Evolutionary conservation across 2,797 vertebrate genomes (phyloP).

Genomic region (Sebastes taczanowskii): DNA sequence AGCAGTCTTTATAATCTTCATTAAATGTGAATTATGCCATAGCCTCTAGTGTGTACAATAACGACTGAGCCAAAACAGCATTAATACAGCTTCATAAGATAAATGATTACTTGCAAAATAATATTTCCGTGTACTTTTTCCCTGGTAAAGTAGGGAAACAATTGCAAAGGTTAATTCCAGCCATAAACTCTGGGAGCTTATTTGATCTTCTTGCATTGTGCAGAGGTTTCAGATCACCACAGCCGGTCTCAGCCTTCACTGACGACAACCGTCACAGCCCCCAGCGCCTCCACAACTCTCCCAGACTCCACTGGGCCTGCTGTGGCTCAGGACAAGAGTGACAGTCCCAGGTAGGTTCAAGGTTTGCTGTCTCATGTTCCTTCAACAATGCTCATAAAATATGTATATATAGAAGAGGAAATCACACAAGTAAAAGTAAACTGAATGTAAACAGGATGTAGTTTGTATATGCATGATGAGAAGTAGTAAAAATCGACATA

Average conservation of each 20-base stretch:
- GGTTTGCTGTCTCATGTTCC: no score
- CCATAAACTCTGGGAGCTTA: not conserved
- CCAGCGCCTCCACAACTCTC: not conserved
- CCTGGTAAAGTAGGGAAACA: not conserved
- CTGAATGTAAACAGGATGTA: no score
- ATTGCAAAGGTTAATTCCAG: not conserved
- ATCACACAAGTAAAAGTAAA: no score
- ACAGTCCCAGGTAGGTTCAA: conserved; percentile 33
- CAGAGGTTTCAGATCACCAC: conserved; percentile 43
- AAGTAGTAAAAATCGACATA: no score
- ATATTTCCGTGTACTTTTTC: not conserved
- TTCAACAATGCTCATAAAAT: no score
- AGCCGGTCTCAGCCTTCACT: conserved; percentile 24
- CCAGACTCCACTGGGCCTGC: conserved; percentile 31
- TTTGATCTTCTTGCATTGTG: conserved; percentile 1
- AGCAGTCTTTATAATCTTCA: conserved; percentile 30
- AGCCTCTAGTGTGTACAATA: not conserved
- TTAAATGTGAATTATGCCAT: not conserved
- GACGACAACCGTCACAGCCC: conserved; percentile 34
- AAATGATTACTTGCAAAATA: not conserved
- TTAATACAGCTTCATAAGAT: not conserved
- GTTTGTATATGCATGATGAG: no score
- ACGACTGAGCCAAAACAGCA: not conserved
- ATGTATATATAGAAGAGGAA: no score
- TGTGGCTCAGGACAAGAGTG: conserved; percentile 38